Evolutionary conservation across 2,888 invertebrate genomes (phyloP).

Genomic region (Metopia argyrocephala): DNA sequence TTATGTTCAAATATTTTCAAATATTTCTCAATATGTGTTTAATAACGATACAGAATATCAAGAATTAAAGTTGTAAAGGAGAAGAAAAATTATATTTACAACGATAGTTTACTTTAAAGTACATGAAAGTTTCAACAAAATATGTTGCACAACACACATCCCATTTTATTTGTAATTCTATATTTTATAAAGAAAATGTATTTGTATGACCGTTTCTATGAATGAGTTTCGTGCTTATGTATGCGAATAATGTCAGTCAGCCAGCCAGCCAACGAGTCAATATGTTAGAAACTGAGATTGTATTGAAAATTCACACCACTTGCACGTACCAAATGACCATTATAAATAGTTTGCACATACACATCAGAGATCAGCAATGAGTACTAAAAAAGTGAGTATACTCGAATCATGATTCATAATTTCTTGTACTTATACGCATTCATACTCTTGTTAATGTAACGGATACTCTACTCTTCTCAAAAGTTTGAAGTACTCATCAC

Average conservation of each 20-base stretch:
- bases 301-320: conserved; percentile 34
- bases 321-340: conserved; percentile 42
- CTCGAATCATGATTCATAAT: too few species aligned
- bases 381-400: too few species aligned
- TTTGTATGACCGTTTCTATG: background rate
- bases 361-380: background rate
- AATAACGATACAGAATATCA: conserved; percentile 17
- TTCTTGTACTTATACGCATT: too few species aligned
- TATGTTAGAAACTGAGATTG: conserved; percentile 46
- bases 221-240: background rate
- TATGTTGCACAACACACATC: conserved; percentile 17
- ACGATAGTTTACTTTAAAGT: background rate
- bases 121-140: conserved; percentile 8
- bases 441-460: too few species aligned
- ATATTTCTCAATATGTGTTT: background rate
- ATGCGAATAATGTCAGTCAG: conserved; percentile 11
- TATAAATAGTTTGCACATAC: conserved; percentile 3
- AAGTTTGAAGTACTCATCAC: too few species aligned
- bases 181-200: background rate
- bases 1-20: background rate
- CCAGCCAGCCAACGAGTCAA: background rate
- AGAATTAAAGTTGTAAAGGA: conserved; percentile 18
- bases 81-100: background rate
- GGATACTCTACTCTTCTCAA: too few species aligned
- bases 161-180: conserved; percentile 1